Conservation (phyloP, 2,888 invertebrate genomes). For the Lumbricus terrestris region DNA sequence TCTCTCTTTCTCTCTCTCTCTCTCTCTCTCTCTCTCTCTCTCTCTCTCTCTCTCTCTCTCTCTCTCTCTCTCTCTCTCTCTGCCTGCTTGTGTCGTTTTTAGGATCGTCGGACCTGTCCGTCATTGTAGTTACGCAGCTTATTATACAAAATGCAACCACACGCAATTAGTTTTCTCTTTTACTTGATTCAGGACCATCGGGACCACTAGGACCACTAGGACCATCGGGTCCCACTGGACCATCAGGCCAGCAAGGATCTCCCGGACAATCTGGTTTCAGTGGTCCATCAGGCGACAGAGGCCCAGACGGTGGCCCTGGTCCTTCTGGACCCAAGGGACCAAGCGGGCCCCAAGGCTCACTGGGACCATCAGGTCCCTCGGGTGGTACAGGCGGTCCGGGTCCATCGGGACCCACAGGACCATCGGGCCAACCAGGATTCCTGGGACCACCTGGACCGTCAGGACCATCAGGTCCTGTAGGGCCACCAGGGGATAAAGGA, state of each 20-base stretch:
- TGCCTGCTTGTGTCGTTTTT: no score
- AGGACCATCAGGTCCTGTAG: constrained; percentile 29
- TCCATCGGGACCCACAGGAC: constrained; percentile 25
- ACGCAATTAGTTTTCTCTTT: neutral
- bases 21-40: no score
- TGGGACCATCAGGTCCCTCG: constrained; percentile 44
- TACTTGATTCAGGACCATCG: constrained; percentile 24
- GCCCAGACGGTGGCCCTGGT: constrained; percentile 34
- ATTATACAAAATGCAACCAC: no score
- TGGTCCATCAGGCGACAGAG: constrained; percentile 30
- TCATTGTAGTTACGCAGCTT: neutral
- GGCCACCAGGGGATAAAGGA: constrained; percentile 32
- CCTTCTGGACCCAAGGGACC: constrained; percentile 33
- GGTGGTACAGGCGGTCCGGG: constrained; percentile 35
- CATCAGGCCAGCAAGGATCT: constrained; percentile 25
- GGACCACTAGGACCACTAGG: constrained; percentile 30
- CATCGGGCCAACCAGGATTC: constrained; percentile 22
- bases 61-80: no score
- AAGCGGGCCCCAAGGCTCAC: constrained; percentile 16
- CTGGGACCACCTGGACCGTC: constrained; percentile 19
- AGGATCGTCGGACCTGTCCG: no score
- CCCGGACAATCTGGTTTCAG: constrained; percentile 25
- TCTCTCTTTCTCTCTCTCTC: no score
- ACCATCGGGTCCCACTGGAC: constrained; percentile 26
- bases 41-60: no score